Evolutionary conservation across 2,888 invertebrate genomes (phyloP), one percentile per base, ranked within the genome.

Genomic region (Stenotaenia linearis): DNA sequence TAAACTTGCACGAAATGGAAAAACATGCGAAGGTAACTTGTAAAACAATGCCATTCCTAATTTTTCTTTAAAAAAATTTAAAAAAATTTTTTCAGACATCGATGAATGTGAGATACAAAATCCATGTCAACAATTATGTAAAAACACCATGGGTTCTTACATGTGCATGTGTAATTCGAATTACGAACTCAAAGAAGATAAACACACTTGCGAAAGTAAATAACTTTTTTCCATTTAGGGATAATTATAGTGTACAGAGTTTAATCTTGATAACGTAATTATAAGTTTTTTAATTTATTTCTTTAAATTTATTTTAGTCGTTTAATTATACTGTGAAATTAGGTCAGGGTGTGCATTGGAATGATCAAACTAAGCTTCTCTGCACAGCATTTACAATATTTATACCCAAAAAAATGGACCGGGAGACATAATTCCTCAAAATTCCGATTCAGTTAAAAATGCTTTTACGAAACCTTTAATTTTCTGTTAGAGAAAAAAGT

Each of bases 181-280:
- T n/a, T 86, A 85, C 82, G 86, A 86, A 81, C 84, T 87, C 7
- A 86, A 86, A 15, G 84, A 84, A 21, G 87, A 87, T 82, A 85
- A 85, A 4, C 83, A 83, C 40, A 85, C 86, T 21, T 87, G 87
- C 81, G 86, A 86, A 83, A 83, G 85, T 85, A 81, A 83, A 23
- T 37, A 25, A 61, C n/a, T 75, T 77, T 56, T 79, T 28, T 15
- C 18, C 6, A 4, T 28, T 37, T 37, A 69, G 18, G 61, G 15
- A 10, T 28, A 28, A 21, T 69, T 32, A 32, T 32, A 69, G 18
- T 30, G 21, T 69, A 23, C 78, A 23, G 18, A 80, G 30, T 75
- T 35, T 25, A 3, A 35, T 45, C n/a, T 12, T 32, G 37, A 45
- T 45, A 45, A 45, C n/a, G n/a, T 45, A 45, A 45, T 45, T 45